Evolutionary conservation across 2,797 vertebrate species (phyloP), one percentile per base, ranked within the genome.

Genomic region (Geotrypetes seraphini): DNA sequence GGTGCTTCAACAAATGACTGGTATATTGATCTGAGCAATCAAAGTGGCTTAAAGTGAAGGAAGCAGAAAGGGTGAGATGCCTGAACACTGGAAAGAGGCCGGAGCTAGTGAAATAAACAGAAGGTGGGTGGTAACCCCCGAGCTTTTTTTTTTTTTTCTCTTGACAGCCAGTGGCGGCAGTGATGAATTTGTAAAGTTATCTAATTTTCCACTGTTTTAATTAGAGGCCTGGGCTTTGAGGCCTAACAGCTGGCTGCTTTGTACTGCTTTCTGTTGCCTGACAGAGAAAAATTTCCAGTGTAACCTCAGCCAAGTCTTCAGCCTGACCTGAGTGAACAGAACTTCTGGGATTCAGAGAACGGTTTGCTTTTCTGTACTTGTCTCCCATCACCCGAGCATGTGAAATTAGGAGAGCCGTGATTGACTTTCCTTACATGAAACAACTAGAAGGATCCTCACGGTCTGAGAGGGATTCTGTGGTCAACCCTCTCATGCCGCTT

Each of bases 151-250:
- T 48, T 19, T 28, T 71, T 78, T 48, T 19, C 28, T 33, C 73
- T 80, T 88, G 89, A 91, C 86, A 87, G 87, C 87, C 81, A 68
- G 80, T 67, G 75, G 85, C 86, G 71, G 86, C 88, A 72, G 87
- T 94, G 90, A 96, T 96, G 87, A 83, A 96, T 96, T 79, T 88
- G 79, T 78, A 74, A 87, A 92, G 90, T 93, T 96, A 96, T 98
- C 92, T 96, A 88, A 93, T 92, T 96, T 96, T 96, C 95, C 92
- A 95, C 90, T 92, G 92, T 93, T 96, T 96, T 93, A 96, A 96
- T 96, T 94, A 95, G 89, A 89, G 85, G 84, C 89, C 85, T 74
- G 83, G 87, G 82, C 85, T 73, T 66, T 88, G 90, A 96, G 88
- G 75, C 83, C 81, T 82, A 55, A 73, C 95, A 96, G 92, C 93